These are phyloP conservation scores for Nerophis ophidion DNA, from an alignment of 2,113 vertebrate genomes.

Conservation along the genomic window DNA sequence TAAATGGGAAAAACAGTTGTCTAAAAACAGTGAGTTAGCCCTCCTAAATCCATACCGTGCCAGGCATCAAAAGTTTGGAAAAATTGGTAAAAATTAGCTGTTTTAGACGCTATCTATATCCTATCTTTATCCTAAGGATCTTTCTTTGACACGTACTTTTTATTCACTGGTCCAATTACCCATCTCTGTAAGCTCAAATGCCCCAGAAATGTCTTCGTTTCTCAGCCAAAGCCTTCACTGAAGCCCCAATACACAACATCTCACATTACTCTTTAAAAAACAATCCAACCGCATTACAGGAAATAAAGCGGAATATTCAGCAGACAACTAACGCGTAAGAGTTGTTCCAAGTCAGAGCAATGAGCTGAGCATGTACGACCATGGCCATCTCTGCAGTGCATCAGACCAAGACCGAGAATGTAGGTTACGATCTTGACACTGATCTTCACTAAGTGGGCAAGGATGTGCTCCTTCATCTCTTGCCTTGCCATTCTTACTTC, in stretches of 20 bases:
- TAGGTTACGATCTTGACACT: constrained; percentile 46
- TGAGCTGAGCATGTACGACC: not conserved
- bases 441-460: constrained; percentile 37
- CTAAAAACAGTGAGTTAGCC: not conserved
- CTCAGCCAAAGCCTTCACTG: constrained; percentile 35
- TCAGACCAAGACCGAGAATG: constrained; percentile 35
- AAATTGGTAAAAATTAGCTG: constrained; percentile 31
- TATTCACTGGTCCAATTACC: constrained; percentile 51
- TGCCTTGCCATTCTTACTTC: constrained; percentile 2
- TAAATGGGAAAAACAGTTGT: constrained; percentile 1
- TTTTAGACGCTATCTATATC: constrained; percentile 16
- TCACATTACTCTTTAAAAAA: constrained; percentile 25
- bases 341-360: constrained; percentile 2
- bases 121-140: constrained; percentile 14
- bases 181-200: constrained; percentile 48
- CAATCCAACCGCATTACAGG: constrained; percentile 9
- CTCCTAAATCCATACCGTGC: not conserved
- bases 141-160: constrained; percentile 32
- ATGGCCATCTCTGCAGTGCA: constrained; percentile 20
- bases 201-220: constrained; percentile 53
- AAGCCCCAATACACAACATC: constrained; percentile 35
- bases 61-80: constrained; percentile 24
- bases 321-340: constrained; percentile 11
- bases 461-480: constrained; percentile 13
- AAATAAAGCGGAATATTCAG: constrained; percentile 19